Evolutionary conservation across 2,797 vertebrate species (phyloP).

Genomic region (Botia kubotai): DNA sequence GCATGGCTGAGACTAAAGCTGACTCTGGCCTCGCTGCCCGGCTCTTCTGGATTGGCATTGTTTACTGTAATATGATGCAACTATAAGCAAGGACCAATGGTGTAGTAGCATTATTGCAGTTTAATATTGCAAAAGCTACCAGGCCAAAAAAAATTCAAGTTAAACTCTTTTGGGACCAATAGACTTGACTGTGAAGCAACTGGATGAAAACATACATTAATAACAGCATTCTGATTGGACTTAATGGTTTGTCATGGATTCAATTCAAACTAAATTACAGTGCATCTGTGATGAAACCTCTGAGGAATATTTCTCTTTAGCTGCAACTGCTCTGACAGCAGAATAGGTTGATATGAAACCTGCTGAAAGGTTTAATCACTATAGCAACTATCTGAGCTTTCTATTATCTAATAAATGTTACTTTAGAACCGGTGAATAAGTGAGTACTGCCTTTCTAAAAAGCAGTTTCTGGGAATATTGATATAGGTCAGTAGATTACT

Average conservation of each 20-base stretch:
- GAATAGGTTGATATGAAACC: conserved; percentile 1
- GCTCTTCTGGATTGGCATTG: conserved; percentile 65
- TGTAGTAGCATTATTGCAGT: conserved; percentile 22
- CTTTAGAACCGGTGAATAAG: conserved; percentile 7
- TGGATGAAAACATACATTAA: conserved; percentile 32
- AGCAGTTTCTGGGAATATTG: background rate
- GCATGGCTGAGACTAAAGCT: conserved; percentile 37
- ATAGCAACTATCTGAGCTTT: background rate
- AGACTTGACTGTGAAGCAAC: conserved; percentile 14
- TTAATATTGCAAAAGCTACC: conserved; percentile 41
- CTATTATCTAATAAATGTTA: background rate
- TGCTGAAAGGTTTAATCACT: background rate
- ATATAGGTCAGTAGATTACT: background rate
- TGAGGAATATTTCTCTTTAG: background rate
- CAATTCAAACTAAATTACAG: background rate
- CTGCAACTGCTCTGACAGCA: conserved; percentile 14
- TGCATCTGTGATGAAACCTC: background rate
- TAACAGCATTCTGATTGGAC: conserved; percentile 27
- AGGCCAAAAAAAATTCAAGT: conserved; percentile 33
- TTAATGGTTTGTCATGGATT: conserved; percentile 20
- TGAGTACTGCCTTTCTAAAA: background rate
- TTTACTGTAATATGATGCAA: conserved; percentile 78
- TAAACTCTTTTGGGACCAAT: conserved; percentile 22
- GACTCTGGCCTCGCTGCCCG: conserved; percentile 63
- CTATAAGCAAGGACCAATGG: conserved; percentile 68